Conservation (phyloP, 64 coral and sea anemone genomes). For the Actinia tenebrosa region DNA sequence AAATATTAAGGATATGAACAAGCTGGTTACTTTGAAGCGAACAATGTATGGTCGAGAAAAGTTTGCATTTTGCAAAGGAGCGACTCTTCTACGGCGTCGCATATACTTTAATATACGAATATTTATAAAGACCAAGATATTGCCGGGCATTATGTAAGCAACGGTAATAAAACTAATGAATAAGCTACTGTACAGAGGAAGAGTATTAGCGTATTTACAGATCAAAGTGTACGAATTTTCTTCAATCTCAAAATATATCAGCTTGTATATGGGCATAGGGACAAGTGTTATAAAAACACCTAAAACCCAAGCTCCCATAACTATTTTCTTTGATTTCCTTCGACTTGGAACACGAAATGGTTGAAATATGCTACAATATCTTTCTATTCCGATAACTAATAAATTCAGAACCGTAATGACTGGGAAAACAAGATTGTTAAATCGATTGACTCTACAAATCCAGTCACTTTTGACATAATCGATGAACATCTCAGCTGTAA, state of each 20-base stretch:
- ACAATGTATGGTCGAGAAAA: too few relatives aligned
- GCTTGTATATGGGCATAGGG: not conserved
- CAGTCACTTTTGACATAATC: too few relatives aligned
- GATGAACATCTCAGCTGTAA: too few relatives aligned
- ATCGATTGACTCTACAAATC: too few relatives aligned
- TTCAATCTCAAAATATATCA: not conserved
- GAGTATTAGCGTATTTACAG: not conserved
- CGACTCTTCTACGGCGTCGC: not conserved
- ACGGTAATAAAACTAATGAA: not conserved
- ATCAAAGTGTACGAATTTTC: not conserved
- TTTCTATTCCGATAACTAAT: constrained; percentile 1
- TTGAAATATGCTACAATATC: not conserved
- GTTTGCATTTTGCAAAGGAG: not conserved
- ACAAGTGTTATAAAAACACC: too few relatives aligned
- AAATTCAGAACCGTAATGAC: not conserved
- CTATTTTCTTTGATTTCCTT: not conserved
- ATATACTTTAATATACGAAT: not conserved
- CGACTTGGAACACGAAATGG: not conserved
- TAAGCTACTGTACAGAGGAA: not conserved
- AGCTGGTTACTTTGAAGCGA: not conserved
- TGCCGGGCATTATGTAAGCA: not conserved
- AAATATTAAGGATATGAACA: not conserved
- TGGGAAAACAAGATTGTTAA: too few relatives aligned
- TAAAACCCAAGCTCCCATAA: not conserved
- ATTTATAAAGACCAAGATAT: not conserved